A percentile compares a stretch with the other conserved stretches of the same genome.
These are phyloP conservation scores for Masticophis lateralis DNA, from an alignment of 2,797 vertebrate species.

Conservation along the genomic window DNA sequence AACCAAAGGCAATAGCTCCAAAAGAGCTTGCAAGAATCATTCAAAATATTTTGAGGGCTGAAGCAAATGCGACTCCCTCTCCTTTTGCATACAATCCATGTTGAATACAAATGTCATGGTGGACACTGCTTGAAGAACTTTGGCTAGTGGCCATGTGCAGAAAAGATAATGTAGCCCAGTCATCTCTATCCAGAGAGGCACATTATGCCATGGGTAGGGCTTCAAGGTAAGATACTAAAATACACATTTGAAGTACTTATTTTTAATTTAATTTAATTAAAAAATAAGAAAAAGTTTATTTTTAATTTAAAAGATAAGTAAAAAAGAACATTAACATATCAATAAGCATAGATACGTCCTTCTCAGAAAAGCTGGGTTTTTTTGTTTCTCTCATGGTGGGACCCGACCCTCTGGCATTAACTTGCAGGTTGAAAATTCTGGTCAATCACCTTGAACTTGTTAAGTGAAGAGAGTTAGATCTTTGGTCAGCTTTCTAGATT, in stretches of 20 bases:
- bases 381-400: not conserved
- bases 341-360: not conserved
- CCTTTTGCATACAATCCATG: not conserved
- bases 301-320: too few species aligned
- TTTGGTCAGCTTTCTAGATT: not conserved
- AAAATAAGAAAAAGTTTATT: not conserved
- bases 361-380: not conserved
- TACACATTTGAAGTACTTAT: not conserved
- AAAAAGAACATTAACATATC: not conserved
- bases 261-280: not conserved
- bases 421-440: not conserved
- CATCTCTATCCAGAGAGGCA: not conserved
- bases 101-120: not conserved
- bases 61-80: not conserved
- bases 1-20: not conserved
- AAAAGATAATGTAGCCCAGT: not conserved
- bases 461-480: not conserved
- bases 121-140: not conserved
- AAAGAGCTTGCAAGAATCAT: not conserved
- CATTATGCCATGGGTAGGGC: not conserved
- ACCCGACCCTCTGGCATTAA: not conserved
- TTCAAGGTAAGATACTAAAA: not conserved
- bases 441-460: not conserved
- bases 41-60: not conserved
- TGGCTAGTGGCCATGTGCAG: not conserved